These are phyloP conservation scores for Zoanthus solanderi DNA, from an alignment of 92 coral and sea anemone genomes.

Conservation along the genomic window DNA sequence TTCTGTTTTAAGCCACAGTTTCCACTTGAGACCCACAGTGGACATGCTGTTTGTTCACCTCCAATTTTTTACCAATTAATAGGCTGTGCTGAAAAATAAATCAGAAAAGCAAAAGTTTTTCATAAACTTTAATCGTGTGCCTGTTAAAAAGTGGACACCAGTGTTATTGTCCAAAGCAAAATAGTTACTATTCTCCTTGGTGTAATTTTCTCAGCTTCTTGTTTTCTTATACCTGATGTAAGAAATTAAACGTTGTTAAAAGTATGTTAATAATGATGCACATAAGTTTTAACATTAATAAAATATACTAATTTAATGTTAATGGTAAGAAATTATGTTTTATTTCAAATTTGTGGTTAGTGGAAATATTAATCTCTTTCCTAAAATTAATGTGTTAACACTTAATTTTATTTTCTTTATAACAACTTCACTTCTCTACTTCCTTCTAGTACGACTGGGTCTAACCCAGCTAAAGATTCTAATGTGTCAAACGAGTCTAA, in stretches of 20 bases:
- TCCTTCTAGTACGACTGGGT: slow-evolving; percentile 37
- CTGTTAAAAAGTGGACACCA: too few species aligned
- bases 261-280: not conserved
- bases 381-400: slow-evolving; percentile 2
- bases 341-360: not conserved
- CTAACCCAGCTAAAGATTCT: slow-evolving; percentile 49
- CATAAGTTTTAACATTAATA: not conserved
- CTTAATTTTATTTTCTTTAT: not conserved
- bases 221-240: not conserved
- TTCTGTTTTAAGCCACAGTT: too few species aligned
- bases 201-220: too few species aligned
- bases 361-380: not conserved
- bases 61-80: too few species aligned
- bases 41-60: too few species aligned
- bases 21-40: too few species aligned
- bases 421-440: slow-evolving; percentile 30
- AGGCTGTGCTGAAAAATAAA: too few species aligned
- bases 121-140: too few species aligned
- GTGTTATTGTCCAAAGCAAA: too few species aligned
- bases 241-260: not conserved
- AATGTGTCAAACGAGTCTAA: slow-evolving; percentile 41
- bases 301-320: slow-evolving; percentile 7
- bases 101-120: too few species aligned
- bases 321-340: not conserved
- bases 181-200: too few species aligned